Evolutionary conservation across 2,113 vertebrate species (phyloP).

Genomic region (Rhinopomastus cyanomelas): DNA sequence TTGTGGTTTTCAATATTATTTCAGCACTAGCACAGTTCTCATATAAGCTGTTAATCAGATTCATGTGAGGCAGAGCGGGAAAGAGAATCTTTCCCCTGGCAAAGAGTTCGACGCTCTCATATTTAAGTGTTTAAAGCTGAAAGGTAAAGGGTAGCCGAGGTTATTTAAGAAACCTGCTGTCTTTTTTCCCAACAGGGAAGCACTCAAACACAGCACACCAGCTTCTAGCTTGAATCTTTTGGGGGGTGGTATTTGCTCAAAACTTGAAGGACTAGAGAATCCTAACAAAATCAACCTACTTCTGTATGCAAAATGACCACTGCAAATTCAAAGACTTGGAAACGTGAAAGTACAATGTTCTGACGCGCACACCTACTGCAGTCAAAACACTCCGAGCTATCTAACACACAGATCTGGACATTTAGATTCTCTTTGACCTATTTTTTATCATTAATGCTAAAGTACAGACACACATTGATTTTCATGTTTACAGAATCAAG

Average conservation of each 20-base stretch:
- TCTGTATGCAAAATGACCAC: neutral
- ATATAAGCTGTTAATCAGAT: neutral
- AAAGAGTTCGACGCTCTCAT: neutral
- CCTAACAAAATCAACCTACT: neutral
- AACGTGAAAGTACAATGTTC: neutral
- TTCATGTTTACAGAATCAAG: too few relatives aligned
- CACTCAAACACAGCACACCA: neutral
- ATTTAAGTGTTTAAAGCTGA: slow-evolving; percentile 11
- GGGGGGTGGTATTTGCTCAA: slow-evolving; percentile 9
- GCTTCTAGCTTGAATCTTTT: neutral
- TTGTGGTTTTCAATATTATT: neutral
- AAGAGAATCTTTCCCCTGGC: neutral
- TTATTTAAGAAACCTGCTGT: slow-evolving; percentile 2
- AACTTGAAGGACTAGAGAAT: neutral
- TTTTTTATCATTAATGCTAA: neutral
- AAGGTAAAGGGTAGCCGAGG: slow-evolving; percentile 22
- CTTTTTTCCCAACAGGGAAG: neutral
- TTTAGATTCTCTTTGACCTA: neutral
- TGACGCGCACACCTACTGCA: neutral
- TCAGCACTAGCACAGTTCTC: neutral
- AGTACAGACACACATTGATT: neutral
- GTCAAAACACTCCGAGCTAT: neutral
- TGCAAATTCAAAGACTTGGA: neutral
- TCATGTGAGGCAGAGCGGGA: neutral
- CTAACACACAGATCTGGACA: neutral